Conservation (phyloP, 2,888 invertebrate genomes). For the Polydrusus tereticollis region DNA sequence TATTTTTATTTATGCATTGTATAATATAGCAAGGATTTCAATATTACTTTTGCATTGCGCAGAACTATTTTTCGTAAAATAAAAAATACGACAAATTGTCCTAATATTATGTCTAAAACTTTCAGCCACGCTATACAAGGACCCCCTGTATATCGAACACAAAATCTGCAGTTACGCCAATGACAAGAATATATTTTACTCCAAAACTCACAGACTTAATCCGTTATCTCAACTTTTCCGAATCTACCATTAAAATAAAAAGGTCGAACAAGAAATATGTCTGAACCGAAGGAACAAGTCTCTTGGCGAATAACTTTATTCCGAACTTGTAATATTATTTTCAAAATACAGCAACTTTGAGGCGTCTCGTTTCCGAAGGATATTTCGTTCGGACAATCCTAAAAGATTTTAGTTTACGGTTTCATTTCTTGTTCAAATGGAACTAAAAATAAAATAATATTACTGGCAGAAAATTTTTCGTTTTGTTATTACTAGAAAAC, state of each 20-base stretch:
- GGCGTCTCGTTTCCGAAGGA: neutral
- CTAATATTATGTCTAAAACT: too few species aligned
- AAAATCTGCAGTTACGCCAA: too few species aligned
- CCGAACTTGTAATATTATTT: conserved; percentile 24
- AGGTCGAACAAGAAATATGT: neutral
- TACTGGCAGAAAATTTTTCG: too few species aligned
- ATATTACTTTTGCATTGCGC: too few species aligned
- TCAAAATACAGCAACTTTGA: conserved; percentile 15
- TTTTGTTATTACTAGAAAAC: too few species aligned
- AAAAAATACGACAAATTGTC: too few species aligned
- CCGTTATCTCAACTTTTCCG: neutral
- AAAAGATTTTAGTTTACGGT: neutral
- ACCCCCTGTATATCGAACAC: too few species aligned
- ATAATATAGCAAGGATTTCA: too few species aligned
- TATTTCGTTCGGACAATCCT: conserved; percentile 1
- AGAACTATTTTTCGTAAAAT: too few species aligned
- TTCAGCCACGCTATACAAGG: too few species aligned
- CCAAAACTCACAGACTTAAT: neutral
- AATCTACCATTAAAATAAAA: neutral
- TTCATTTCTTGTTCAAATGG: neutral
- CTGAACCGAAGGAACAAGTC: conserved; percentile 2
- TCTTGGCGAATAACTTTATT: conserved; percentile 1
- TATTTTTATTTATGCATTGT: too few species aligned
- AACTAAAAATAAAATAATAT: neutral
- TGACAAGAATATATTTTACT: neutral